Evolutionary conservation across 2,113 vertebrate genomes (phyloP), one percentile per base, ranked within the genome.

Genomic region (Columbina picui): DNA sequence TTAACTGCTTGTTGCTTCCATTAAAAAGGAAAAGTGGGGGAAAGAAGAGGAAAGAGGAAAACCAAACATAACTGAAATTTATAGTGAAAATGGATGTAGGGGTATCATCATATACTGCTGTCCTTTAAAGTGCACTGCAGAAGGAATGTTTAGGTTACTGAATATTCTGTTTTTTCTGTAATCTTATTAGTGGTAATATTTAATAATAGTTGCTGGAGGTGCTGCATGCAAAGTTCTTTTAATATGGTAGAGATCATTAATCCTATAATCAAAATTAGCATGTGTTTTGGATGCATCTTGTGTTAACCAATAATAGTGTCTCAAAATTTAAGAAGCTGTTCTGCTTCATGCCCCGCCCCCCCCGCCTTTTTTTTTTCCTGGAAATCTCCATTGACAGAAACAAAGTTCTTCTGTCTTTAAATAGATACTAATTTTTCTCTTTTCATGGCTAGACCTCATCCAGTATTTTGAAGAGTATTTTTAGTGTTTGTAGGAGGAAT

Each of bases 391-490:
- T 3, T 85, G 70, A 80, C 20, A 67, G 79, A 80, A 87, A 27
- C 3, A 38, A 53, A 79, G 8, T 77, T 93, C 17, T 74, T 74
- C 12, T 45, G 14, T 73, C 67, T 85, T 63, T 74, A 74, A 82
- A 80, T 30, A 91, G 55, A 10, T 85, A 78, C 18, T 50, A 0
- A 16, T 83, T 93, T 68, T 85, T 36, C 61, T 43, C 4, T 83
- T 92, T 82, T 74, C 20, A 32, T 77, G 38, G 10, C 43, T 91
- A 69, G 36, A 79, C 19, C 20, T 87, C 38, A 39, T 67, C 23
- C 34, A 56, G 18, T 91, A 32, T 88, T 93, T 75, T 77, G 41
- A 70, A 87, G 76, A 60, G 10, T 89, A 77, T 77, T 90, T 93
- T 93, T 85, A 93, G 67, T 1, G 0, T 76, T 79, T 11, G 26